A percentile compares a stretch with the other conserved stretches of the same genome.
Conservation (phyloP, 2,797 vertebrate species). For the Aphelocoma californica region DNA sequence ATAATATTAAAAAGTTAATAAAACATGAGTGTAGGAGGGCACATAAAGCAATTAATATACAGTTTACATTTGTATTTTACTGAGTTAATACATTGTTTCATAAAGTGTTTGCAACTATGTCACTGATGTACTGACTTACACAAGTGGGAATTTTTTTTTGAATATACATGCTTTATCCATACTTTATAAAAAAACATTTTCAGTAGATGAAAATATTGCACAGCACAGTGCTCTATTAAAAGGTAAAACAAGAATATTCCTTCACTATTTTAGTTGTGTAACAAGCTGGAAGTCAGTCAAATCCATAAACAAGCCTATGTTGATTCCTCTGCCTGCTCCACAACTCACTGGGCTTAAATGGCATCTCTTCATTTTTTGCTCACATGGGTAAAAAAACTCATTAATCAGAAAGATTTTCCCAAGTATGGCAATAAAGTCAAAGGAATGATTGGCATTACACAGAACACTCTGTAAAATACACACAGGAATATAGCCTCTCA, state of each 20-base stretch:
- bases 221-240: neutral
- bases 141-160: neutral
- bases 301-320: conserved; percentile 3
- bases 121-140: neutral
- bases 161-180: neutral
- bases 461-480: neutral
- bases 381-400: conserved; percentile 29
- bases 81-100: neutral
- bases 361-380: neutral
- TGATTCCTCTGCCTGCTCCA: conserved; percentile 37
- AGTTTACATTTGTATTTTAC: conserved; percentile 10
- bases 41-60: conserved; percentile 27
- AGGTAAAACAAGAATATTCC: conserved; percentile 40
- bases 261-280: conserved; percentile 3
- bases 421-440: conserved; percentile 59
- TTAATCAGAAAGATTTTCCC: conserved; percentile 61
- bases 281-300: conserved; percentile 50
- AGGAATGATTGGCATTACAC: conserved; percentile 57
- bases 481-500: conserved; percentile 20
- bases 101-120: neutral
- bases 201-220: neutral
- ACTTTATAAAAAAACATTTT: conserved; percentile 20
- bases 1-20: conserved; percentile 50
- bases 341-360: conserved; percentile 47
- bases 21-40: conserved; percentile 9